Evolutionary conservation across 2,113 vertebrate species (phyloP), one percentile per base, ranked within the genome.

Genomic region (Microcebus tavaratra): DNA sequence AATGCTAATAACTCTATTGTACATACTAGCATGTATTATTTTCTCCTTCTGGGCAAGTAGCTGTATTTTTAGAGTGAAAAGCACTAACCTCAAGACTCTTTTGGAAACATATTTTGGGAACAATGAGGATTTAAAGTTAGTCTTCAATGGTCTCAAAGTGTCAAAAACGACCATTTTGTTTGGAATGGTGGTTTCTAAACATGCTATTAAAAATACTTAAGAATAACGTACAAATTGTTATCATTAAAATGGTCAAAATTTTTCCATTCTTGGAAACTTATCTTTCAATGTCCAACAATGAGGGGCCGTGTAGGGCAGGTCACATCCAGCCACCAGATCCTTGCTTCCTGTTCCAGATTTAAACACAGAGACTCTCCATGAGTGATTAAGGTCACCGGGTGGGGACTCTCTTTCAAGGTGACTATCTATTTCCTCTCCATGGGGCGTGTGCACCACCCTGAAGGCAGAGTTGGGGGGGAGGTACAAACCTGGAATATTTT

Each of bases 11-110:
- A 63, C n/a, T 89, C 88, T 39, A 27, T 53, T 65, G 83, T 57
- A 91, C 91, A 85, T 1, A 45, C 3, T 8, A 59, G 83, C 29
- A 15, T 50, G 34, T 84, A 39, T 80, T 75, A n/a, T 80, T 90
- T 45, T 88, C 61, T 65, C 36, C 86, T 93, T 68, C 67, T 78
- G 59, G 59, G 31, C 27, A 92, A 87, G 76, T 79, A 84, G 76
- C 72, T 70, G 31, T 23, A 8, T 80, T 76, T 94, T 94, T 57
- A 92, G 70, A 84, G 94, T 80, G 90, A 67, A 95, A 93, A 80
- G 23, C 61, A 88, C 72, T 91, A 82, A 61, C 45, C 78, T 70
- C 23, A 6, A 80, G 42, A 90, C 23, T 80, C 53, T 84, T 72
- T 29, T 65, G 25, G 57, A 39, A 82, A 84, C 79, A 79, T 21